These are phyloP conservation scores for Xylota segnis DNA, from an alignment of 2,888 invertebrate genomes.

Conservation along the genomic window DNA sequence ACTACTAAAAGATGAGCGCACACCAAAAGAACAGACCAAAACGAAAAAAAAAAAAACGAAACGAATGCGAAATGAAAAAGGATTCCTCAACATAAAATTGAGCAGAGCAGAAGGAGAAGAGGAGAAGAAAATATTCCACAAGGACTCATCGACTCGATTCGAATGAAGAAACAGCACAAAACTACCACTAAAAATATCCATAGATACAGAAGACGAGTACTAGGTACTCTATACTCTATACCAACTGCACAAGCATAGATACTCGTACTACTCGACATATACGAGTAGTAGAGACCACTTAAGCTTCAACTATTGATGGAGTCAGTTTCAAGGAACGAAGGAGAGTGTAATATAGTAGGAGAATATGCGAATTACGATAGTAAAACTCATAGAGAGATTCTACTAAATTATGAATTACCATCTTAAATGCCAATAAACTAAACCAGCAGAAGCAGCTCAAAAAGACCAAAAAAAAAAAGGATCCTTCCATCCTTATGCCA, in stretches of 20 bases:
- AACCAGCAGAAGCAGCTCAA: constrained; percentile 45
- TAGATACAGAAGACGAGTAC: neutral
- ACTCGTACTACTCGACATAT: neutral
- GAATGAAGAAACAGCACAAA: constrained; percentile 36
- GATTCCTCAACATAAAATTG: constrained; percentile 20
- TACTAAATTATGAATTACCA: constrained; percentile 64
- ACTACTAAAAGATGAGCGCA: constrained; percentile 7
- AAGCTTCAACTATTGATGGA: constrained; percentile 29
- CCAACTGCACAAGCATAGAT: constrained; percentile 12
- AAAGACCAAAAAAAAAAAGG: constrained; percentile 11
- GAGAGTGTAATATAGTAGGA: neutral
- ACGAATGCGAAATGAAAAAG: neutral
- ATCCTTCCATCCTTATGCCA: neutral
- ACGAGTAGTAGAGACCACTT: too few species aligned
- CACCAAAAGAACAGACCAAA: constrained; percentile 1
- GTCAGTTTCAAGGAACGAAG: neutral
- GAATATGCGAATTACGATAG: constrained; percentile 21
- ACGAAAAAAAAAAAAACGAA: constrained; percentile 4
- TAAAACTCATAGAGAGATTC: constrained; percentile 27
- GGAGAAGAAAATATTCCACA: constrained; percentile 15
- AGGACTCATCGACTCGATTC: constrained; percentile 53
- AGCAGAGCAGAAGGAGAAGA: neutral
- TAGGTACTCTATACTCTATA: too few species aligned
- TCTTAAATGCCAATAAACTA: constrained; percentile 65
- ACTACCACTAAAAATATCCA: constrained; percentile 17